These are phyloP conservation scores for Drosophila eugracilis DNA, from an alignment of 1,140 invertebrate species.

Conservation along the genomic window DNA sequence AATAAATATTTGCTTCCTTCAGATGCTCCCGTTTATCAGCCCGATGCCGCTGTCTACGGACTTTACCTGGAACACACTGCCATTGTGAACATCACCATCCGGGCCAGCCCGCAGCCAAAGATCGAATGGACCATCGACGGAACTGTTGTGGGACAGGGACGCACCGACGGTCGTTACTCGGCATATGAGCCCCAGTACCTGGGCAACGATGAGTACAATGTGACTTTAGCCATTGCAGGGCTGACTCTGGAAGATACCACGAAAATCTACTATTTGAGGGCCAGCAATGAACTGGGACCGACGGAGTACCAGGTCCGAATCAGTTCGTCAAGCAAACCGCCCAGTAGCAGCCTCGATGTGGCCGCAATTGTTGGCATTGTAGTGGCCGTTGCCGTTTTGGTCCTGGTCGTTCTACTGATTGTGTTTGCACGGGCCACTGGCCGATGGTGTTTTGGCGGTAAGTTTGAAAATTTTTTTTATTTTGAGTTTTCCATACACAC, in stretches of 20 bases:
- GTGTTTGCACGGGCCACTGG: conserved; percentile 91
- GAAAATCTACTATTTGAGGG: conserved; percentile 88
- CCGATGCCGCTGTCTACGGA: conserved; percentile 88
- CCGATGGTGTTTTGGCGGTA: conserved; percentile 93
- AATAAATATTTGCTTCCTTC: background rate
- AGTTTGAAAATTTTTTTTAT: conserved; percentile 82
- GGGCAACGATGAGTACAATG: conserved; percentile 89
- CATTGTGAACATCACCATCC: conserved; percentile 88
- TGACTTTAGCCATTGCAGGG: conserved; percentile 87
- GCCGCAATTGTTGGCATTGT: conserved; percentile 91
- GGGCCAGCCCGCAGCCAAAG: conserved; percentile 88
- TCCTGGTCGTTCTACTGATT: conserved; percentile 88
- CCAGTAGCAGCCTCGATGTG: conserved; percentile 89
- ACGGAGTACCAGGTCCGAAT: conserved; percentile 88
- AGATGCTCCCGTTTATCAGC: conserved; percentile 88
- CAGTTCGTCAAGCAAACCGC: conserved; percentile 85
- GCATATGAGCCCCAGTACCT: conserved; percentile 78
- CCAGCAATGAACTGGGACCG: conserved; percentile 88
- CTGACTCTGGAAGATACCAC: conserved; percentile 91
- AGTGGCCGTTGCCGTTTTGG: conserved; percentile 88
- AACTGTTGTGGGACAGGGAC: conserved; percentile 86
- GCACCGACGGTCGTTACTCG: conserved; percentile 72
- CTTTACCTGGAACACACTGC: conserved; percentile 89
- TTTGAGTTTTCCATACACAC: conserved; percentile 23
- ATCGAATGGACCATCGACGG: conserved; percentile 89